Conservation (phyloP, 2,888 invertebrate species). For the Caenorhabditis panamensis region DNA sequence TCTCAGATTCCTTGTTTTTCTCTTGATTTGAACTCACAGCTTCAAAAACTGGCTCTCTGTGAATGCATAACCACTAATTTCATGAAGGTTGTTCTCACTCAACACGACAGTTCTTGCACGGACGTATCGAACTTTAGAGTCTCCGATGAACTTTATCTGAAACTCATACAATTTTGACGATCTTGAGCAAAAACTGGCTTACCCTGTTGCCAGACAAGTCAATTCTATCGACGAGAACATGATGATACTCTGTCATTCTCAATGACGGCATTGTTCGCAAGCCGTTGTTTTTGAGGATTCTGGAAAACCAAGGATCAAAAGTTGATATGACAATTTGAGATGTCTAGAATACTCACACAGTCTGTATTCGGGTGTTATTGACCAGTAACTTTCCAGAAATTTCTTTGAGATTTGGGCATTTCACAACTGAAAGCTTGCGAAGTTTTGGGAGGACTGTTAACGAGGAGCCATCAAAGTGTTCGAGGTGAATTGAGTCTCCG, state of each 20-base stretch:
- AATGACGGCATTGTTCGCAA: constrained; percentile 57
- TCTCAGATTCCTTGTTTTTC: not conserved
- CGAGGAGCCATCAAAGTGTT: constrained; percentile 62
- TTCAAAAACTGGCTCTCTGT: constrained; percentile 69
- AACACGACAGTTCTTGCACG: constrained; percentile 63
- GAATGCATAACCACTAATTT: constrained; percentile 73
- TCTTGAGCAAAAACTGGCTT: constrained; percentile 3
- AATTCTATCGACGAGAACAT: constrained; percentile 43
- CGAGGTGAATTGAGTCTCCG: constrained; percentile 39
- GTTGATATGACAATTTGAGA: too few relatives aligned
- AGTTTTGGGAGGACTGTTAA: constrained; percentile 54
- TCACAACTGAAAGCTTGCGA: constrained; percentile 67
- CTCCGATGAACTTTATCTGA: constrained; percentile 63
- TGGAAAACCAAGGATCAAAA: constrained; percentile 12
- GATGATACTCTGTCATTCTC: constrained; percentile 57
- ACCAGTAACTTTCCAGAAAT: constrained; percentile 71
- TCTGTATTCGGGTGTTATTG: constrained; percentile 69
- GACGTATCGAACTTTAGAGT: constrained; percentile 63
- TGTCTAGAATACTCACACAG: constrained; percentile 69
- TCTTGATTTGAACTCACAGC: constrained; percentile 60
- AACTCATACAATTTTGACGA: not conserved
- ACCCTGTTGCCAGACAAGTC: constrained; percentile 70
- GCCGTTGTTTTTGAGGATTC: constrained; percentile 59
- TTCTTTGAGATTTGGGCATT: constrained; percentile 67
- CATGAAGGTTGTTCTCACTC: constrained; percentile 65